These are phyloP conservation scores for Steinernema khuongi DNA, from an alignment of 1,140 invertebrate species.

Conservation along the genomic window DNA sequence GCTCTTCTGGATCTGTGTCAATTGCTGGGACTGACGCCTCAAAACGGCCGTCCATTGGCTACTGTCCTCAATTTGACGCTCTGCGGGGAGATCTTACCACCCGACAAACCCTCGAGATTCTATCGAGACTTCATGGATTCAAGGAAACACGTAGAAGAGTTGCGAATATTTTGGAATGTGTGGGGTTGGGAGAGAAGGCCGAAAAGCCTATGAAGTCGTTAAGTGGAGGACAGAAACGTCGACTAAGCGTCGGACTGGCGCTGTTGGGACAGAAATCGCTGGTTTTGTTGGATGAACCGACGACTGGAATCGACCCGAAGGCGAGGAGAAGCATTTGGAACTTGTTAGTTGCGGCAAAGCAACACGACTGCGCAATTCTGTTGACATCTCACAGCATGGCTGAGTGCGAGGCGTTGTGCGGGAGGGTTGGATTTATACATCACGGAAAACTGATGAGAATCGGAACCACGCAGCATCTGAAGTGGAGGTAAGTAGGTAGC, in stretches of 20 bases:
- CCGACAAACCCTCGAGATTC: slow-evolving; percentile 63
- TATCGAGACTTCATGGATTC: slow-evolving; percentile 62
- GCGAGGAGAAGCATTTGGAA: slow-evolving; percentile 64
- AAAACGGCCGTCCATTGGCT: slow-evolving; percentile 64
- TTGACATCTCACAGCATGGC: slow-evolving; percentile 56
- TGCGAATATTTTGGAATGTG: slow-evolving; percentile 25
- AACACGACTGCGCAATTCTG: slow-evolving; percentile 27
- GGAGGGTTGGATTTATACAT: too few relatives aligned
- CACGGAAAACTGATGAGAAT: too few relatives aligned
- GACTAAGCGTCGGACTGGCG: slow-evolving; percentile 62
- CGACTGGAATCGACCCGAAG: slow-evolving; percentile 64
- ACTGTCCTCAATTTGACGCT: slow-evolving; percentile 71
- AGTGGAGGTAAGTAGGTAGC: too few relatives aligned
- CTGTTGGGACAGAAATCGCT: slow-evolving; percentile 62
- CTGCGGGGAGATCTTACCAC: slow-evolving; percentile 61
- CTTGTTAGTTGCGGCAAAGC: slow-evolving; percentile 41
- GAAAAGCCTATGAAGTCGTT: slow-evolving; percentile 38
- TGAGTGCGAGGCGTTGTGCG: too few relatives aligned
- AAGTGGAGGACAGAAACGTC: slow-evolving; percentile 62
- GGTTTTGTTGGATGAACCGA: slow-evolving; percentile 65
- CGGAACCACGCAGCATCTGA: too few relatives aligned
- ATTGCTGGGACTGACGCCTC: slow-evolving; percentile 38
- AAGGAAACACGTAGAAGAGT: slow-evolving; percentile 11
- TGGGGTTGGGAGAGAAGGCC: slow-evolving; percentile 31
- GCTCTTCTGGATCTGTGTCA: slow-evolving; percentile 65